phyloP scores from a whole-genome alignment of 2,888 invertebrate genomes.

The Cotesia congregata region DNA sequence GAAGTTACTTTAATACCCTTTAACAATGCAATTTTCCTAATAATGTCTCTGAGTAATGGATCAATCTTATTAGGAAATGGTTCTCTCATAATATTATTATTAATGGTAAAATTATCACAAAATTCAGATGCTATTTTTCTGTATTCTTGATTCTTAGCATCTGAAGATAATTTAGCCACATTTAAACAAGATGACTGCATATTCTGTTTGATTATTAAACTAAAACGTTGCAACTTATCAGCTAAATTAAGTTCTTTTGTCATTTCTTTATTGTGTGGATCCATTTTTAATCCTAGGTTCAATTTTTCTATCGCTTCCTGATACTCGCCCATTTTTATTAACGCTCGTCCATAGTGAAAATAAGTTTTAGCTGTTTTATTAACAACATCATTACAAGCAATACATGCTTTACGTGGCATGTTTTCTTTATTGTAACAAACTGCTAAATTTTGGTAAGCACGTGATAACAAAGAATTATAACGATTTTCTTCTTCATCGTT shows the following conservation, averaged over 20 bases:
- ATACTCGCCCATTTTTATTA: constrained; percentile 77
- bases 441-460: constrained; percentile 81
- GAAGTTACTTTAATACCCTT: constrained; percentile 71
- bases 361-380: constrained; percentile 58
- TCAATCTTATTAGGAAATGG: constrained; percentile 72
- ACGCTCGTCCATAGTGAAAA: constrained; percentile 76
- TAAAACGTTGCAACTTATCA: constrained; percentile 60
- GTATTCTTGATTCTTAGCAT: constrained; percentile 55
- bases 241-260: constrained; percentile 72
- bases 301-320: constrained; percentile 74
- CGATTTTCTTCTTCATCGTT: constrained; percentile 77
- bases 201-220: constrained; percentile 64
- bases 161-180: constrained; percentile 27
- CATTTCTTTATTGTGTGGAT: constrained; percentile 74
- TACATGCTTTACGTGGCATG: constrained; percentile 77
- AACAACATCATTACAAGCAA: constrained; percentile 74
- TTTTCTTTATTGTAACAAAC: constrained; percentile 78
- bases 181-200: constrained; percentile 65
- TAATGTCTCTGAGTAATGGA: constrained; percentile 70
- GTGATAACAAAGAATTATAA: constrained; percentile 76
- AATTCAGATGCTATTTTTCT: constrained; percentile 70
- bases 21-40: constrained; percentile 71
- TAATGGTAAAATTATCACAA: constrained; percentile 71
- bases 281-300: constrained; percentile 72
- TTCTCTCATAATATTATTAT: constrained; percentile 69